Base-by-base conservation (phyloP, 2,888 invertebrate species). In the Idaea dimidiata region DNA sequence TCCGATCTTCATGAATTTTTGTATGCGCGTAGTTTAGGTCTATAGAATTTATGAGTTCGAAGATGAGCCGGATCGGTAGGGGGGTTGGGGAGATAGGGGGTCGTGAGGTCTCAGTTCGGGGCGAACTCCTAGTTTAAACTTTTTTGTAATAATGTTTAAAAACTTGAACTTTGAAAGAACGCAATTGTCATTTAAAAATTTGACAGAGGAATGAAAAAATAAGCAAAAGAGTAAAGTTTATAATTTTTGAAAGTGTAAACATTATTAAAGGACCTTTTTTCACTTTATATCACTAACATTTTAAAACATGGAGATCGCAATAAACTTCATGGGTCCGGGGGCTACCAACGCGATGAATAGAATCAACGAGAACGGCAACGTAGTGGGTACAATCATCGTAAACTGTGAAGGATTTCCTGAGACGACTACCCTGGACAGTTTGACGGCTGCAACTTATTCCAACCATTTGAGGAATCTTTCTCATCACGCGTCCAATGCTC, bases 401-500 rank as follows among this genome's bases (percentile, higher is more conserved):
- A 92, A 92, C 62, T 74, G 82, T 17, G 91, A 91, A 84, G 91
- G 91, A 14, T 92, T 92, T 61, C 91, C 91, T 0, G 91, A 92
- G 67, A 92, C 91, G 0, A 92, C 91, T 0, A 92, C 91, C 1
- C 71, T 92, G 70, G 91, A 92, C 83, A 92, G 91, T 57, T 83
- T 92, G 73, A 91, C 91, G 0, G 91, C 91, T 0, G 91, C 91
- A 0, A 91, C 91, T 0, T 92, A 92, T 65, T 90, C 91, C 0
- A 88, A 78, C 0, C 91, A 91, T 56, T 84, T 92, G 91, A 82
- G 91, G 43, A 87, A 78, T 18, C 73, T 91, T 0, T 88, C 89
- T 0, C 81, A 81, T 24, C 72, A 79, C 58, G 88, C 91, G 0
- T 70, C 78, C 0, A 86, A 91, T 54, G 88, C 90, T 1, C 79